Conservation (phyloP, 1,140 invertebrate species). For the Matsumurasca onukii region DNA sequence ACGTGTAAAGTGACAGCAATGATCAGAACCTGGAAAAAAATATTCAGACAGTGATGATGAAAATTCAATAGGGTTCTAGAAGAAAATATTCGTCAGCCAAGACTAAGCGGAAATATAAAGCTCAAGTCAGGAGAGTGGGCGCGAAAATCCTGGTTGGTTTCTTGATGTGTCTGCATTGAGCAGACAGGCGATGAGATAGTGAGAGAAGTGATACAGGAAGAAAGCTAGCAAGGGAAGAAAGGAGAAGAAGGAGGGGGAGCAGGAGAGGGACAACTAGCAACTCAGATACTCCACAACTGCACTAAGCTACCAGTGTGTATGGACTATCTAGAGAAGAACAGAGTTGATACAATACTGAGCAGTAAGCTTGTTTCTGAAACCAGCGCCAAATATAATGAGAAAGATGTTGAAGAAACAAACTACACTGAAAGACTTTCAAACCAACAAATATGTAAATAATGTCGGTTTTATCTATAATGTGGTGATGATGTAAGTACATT, state of each 20-base stretch:
- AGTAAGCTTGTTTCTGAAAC: too few relatives aligned
- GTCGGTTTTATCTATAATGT: too few relatives aligned
- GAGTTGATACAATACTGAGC: too few relatives aligned
- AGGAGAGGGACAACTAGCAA: too few relatives aligned
- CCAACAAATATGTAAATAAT: too few relatives aligned
- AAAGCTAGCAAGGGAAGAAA: not conserved
- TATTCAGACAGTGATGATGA: not conserved
- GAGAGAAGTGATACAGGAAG: too few relatives aligned
- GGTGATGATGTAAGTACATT: too few relatives aligned
- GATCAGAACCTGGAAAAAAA: not conserved
- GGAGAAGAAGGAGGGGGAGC: not conserved
- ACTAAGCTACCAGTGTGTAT: too few relatives aligned
- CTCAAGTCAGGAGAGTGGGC: not conserved
- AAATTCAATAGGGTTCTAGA: not conserved
- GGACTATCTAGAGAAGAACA: too few relatives aligned
- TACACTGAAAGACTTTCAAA: too few relatives aligned
- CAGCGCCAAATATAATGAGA: not conserved
- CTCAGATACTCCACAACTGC: too few relatives aligned
- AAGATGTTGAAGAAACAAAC: not conserved
- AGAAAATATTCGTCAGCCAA: not conserved
- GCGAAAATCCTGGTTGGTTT: not conserved
- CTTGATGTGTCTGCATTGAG: not conserved
- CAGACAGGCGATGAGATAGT: too few relatives aligned
- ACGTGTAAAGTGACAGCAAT: not conserved
- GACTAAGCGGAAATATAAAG: not conserved